Percentiles rank a stretch among this genome's conserved stretches.
phyloP scores from a whole-genome alignment of 2,797 vertebrate genomes.

The Carduelis carduelis region DNA sequence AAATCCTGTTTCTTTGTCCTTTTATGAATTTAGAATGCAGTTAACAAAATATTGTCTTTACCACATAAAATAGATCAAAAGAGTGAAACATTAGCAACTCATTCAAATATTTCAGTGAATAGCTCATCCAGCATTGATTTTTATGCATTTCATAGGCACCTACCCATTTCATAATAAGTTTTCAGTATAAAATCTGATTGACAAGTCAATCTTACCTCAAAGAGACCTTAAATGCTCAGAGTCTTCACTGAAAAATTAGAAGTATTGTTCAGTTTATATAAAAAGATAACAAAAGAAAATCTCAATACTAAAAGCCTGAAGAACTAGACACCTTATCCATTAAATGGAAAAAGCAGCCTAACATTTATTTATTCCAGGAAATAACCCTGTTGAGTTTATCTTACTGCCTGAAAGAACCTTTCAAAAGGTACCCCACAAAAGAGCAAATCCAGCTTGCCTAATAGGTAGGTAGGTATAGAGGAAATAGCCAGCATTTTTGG shows the following conservation, averaged over 20 bases:
- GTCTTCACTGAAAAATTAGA: neutral
- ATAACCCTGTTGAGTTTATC: neutral
- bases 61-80: neutral
- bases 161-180: neutral
- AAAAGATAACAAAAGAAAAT: neutral
- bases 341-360: neutral
- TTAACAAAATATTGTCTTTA: neutral
- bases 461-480: neutral
- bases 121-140: neutral
- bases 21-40: neutral
- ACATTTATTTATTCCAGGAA: neutral
- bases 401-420: neutral
- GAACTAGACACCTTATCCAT: neutral
- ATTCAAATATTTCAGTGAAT: neutral
- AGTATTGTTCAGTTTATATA: neutral
- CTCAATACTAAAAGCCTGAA: neutral
- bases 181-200: neutral
- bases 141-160: neutral
- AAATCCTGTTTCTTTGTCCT: neutral
- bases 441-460: neutral
- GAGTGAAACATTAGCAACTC: neutral
- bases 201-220: neutral
- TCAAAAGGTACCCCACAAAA: neutral
- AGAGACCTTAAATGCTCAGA: neutral
- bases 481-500: neutral